Conservation (phyloP, 1,140 invertebrate species). For the Drosophila jambulina region DNA sequence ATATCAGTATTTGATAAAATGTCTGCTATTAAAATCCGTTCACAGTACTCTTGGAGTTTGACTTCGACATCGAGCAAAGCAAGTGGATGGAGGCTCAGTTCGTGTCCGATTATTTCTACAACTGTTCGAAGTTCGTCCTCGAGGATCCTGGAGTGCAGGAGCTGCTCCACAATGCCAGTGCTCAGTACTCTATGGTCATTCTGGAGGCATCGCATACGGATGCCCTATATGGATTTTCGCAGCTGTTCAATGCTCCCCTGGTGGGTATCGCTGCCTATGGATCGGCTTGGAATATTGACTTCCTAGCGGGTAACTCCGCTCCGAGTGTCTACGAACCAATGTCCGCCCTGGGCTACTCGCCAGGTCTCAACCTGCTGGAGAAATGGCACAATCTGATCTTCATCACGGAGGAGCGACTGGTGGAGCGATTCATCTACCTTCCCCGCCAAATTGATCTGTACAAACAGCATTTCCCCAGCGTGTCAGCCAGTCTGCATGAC, state of each 20-base stretch:
- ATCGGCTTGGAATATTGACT: conserved; percentile 67
- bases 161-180: conserved; percentile 41
- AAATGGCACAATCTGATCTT: conserved; percentile 81
- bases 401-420: conserved; percentile 56
- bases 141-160: conserved; percentile 52
- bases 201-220: conserved; percentile 64
- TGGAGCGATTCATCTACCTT: conserved; percentile 49
- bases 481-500: conserved; percentile 34
- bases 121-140: conserved; percentile 44
- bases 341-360: conserved; percentile 58
- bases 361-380: conserved; percentile 79
- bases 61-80: background rate
- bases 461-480: conserved; percentile 61
- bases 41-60: conserved; percentile 15
- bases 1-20: background rate
- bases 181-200: conserved; percentile 67
- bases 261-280: conserved; percentile 67
- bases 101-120: conserved; percentile 31
- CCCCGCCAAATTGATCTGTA: conserved; percentile 73
- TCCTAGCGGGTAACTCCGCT: conserved; percentile 65
- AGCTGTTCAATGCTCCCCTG: conserved; percentile 65
- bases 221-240: conserved; percentile 66
- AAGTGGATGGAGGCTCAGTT: conserved; percentile 57
- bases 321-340: conserved; percentile 80
- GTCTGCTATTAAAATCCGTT: background rate